Evolutionary conservation across 37 sponge, comb jelly and placozoan species (phyloP).

Genomic region (Spongilla lacustris): DNA sequence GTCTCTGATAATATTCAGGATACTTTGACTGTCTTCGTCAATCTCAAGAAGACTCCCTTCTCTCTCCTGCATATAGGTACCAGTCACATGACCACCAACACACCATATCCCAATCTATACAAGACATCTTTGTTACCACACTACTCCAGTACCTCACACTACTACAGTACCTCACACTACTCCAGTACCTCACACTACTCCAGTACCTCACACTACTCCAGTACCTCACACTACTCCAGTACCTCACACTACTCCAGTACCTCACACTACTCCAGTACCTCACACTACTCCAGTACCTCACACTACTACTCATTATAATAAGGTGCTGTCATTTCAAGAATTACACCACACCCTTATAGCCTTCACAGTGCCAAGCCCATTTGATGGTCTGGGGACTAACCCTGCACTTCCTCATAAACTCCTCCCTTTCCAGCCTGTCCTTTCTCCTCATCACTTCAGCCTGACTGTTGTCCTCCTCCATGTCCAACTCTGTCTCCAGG

Average conservation of each 20-base stretch:
- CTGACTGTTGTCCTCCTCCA: conserved; percentile 36
- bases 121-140: not conserved
- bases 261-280: too few species aligned
- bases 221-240: too few species aligned
- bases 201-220: too few species aligned
- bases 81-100: not conserved
- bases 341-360: not conserved
- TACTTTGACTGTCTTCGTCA: conserved; percentile 79
- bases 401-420: conserved; percentile 63
- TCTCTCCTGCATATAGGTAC: conserved; percentile 13
- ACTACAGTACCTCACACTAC: too few species aligned
- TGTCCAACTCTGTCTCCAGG: conserved; percentile 36
- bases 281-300: too few species aligned
- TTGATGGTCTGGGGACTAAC: conserved; percentile 37
- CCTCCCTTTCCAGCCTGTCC: conserved; percentile 80
- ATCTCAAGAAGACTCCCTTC: conserved; percentile 27
- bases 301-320: too few species aligned
- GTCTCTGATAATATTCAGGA: conserved; percentile 63
- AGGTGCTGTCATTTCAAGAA: not conserved
- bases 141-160: too few species aligned
- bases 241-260: too few species aligned
- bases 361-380: not conserved
- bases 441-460: conserved; percentile 58
- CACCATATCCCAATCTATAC: not conserved
- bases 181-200: too few species aligned